Base-by-base conservation (phyloP, 2,888 invertebrate species). In the Cheilosia variabilis region DNA sequence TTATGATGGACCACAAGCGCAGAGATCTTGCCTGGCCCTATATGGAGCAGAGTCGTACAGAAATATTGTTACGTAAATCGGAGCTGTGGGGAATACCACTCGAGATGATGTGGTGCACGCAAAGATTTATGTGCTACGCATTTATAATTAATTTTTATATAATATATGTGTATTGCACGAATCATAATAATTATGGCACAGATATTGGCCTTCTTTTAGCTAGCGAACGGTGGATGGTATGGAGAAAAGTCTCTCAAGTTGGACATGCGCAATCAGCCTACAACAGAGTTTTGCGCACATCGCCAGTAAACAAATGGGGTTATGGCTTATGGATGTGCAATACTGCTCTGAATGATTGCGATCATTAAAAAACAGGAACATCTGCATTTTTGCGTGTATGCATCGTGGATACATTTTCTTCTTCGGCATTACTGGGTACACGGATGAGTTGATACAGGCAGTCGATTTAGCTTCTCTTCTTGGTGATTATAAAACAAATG, bases 51-150 rank as follows among this genome's bases (percentile, higher is more conserved):
- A 10, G 24, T 17, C 17, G 27, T 55, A 13, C 37, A 69, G 63
- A 82, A 77, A 82, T 82, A 83, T 83, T 76, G 69, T 79, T 84
- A 79, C 83, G 79, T 84, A 84, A 84, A 84, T 84, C 79, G 57
- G 47, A 73, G 53, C 52, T 47, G 47, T 57, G 52, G 68, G 62
- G 69, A 69, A 77, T 76, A 55, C 45, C 55, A 5, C 58, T 60
- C 24, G 27, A 22, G 62, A 75, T 52, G 75, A 68, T 82, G 82
- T 69, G 52, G 71, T 77, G 24, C 69, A 63, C 53, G 52, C 50
- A 45, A 58, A 69, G 83, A 79, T 72, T 75, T 83, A 84, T 84
- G 83, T 84, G 83, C 79, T 9, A 52, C 63, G 83, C 83, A 84
- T 84, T 84, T 84, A 60, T 84, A 84, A 84, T 84, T 84, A 75